These are phyloP conservation scores for Lipophrys pholis DNA, from an alignment of 2,113 vertebrate genomes.

Conservation along the genomic window DNA sequence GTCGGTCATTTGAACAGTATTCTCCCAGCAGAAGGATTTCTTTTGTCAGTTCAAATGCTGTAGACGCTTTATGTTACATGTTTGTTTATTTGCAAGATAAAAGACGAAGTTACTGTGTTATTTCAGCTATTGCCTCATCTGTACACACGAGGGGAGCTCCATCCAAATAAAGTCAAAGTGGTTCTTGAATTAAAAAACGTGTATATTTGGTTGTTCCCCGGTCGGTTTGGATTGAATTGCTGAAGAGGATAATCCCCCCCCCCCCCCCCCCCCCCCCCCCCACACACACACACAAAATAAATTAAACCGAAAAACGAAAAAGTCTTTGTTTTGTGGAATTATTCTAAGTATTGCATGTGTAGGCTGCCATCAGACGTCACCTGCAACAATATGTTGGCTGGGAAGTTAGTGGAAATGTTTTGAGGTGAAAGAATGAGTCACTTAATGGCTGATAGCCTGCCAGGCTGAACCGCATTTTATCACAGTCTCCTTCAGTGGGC, in stretches of 20 bases:
- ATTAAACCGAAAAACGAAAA: background rate
- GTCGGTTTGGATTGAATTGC: too few species aligned
- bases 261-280: too few species aligned
- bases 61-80: background rate
- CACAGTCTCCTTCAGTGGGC: constrained; percentile 16
- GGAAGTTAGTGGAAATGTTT: constrained; percentile 32
- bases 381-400: constrained; percentile 2
- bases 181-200: background rate
- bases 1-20: constrained; percentile 1
- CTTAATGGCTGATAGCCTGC: constrained; percentile 11
- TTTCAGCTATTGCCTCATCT: background rate
- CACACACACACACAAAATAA: too few species aligned
- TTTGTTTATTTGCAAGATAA: too few species aligned
- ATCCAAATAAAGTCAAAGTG: background rate
- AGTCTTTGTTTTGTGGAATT: constrained; percentile 5
- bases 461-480: constrained; percentile 21
- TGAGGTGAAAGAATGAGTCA: constrained; percentile 33
- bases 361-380: constrained; percentile 16
- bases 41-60: background rate
- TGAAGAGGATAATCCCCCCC: too few species aligned
- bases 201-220: too few species aligned
- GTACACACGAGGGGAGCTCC: background rate
- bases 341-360: constrained; percentile 22
- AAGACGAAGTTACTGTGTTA: background rate
- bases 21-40: background rate